phyloP scores from a whole-genome alignment of 35 echinoderm and acorn worm species.

The Strongylocentrotus purpuratus region DNA sequence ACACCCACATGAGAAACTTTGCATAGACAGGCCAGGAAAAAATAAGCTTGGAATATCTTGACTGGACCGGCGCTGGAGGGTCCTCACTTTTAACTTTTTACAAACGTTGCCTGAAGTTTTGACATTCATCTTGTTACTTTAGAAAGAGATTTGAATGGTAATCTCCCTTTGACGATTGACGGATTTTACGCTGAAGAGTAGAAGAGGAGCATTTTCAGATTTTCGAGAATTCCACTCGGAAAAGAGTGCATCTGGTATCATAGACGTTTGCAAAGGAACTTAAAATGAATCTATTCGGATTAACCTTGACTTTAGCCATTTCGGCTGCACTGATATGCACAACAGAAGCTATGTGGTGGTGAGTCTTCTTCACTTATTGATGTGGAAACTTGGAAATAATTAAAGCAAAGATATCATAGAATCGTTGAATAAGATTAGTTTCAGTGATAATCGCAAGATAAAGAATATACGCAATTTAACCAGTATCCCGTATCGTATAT shows the following conservation, averaged over 20 bases:
- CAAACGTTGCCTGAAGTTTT: background rate
- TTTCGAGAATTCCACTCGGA: background rate
- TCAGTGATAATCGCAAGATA: too few relatives aligned
- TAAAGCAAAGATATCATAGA: too few relatives aligned
- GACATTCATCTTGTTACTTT: background rate
- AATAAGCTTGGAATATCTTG: background rate
- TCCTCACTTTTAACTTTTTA: background rate
- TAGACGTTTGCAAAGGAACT: background rate
- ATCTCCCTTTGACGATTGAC: background rate
- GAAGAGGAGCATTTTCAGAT: background rate
- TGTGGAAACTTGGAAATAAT: background rate
- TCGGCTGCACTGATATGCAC: background rate
- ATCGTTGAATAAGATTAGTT: too few relatives aligned
- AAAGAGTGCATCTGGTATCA: background rate
- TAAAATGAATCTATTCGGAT: constrained; percentile 5
- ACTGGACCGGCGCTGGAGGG: background rate
- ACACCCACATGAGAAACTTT: constrained; percentile 9
- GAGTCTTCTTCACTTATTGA: background rate
- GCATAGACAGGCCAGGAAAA: background rate
- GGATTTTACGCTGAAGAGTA: background rate
- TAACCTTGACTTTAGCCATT: constrained; percentile 10
- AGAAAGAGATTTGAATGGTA: background rate
- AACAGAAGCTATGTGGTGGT: constrained; percentile 1
- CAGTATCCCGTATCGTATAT: too few relatives aligned
- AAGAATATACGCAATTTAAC: too few relatives aligned